Percentiles rank a stretch among this genome's conserved stretches.
These are phyloP conservation scores for Apeira syringaria DNA, from an alignment of 2,888 invertebrate genomes.

Conservation along the genomic window DNA sequence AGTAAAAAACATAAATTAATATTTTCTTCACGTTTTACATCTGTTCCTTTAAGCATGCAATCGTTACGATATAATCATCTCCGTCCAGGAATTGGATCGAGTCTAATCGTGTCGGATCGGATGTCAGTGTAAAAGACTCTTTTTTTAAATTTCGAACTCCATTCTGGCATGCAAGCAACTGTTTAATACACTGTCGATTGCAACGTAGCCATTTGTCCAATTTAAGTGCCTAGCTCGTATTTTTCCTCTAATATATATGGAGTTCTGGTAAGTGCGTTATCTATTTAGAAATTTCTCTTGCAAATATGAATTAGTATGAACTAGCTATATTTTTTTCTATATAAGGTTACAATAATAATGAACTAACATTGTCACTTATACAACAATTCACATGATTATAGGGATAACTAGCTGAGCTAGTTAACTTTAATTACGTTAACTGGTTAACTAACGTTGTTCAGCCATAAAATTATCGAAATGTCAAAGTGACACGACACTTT, in stretches of 20 bases:
- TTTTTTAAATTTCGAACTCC: constrained; percentile 44
- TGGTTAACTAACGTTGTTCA: no score
- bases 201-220: constrained; percentile 77
- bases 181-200: constrained; percentile 82
- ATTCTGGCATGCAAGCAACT: constrained; percentile 76
- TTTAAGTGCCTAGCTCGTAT: constrained; percentile 70
- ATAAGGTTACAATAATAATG: not conserved
- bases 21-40: not conserved
- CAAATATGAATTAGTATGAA: constrained; percentile 1
- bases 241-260: constrained; percentile 58
- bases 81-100: not conserved
- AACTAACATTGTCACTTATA: no score
- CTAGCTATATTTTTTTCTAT: no score
- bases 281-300: constrained; percentile 18
- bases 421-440: no score
- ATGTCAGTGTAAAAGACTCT: constrained; percentile 32
- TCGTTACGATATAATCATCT: not conserved
- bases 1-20: no score
- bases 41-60: not conserved
- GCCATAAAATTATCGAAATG: no score
- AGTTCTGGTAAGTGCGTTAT: constrained; percentile 25
- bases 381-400: no score
- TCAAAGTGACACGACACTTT: no score
- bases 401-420: no score
- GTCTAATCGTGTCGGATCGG: not conserved